Conservation (phyloP, 2,797 vertebrate genomes). For the Scarus forsteni region DNA sequence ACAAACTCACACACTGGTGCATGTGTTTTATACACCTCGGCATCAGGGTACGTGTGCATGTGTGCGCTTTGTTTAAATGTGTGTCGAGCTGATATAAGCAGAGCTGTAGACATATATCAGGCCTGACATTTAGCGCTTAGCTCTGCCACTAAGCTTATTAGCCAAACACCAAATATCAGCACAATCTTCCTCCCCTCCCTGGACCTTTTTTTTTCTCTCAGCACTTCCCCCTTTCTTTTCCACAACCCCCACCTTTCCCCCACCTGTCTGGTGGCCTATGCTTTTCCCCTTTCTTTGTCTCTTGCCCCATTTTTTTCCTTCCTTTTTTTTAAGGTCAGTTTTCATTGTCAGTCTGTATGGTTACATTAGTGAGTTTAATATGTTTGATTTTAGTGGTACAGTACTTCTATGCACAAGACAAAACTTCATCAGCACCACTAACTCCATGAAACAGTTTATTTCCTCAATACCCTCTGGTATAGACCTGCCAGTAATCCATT, state of each 20-base stretch:
- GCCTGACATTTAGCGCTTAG: slow-evolving; percentile 80
- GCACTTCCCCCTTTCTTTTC: slow-evolving; percentile 10
- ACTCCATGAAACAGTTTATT: too few species aligned
- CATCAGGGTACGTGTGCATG: slow-evolving; percentile 29
- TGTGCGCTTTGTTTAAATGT: slow-evolving; percentile 60
- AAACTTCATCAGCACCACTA: too few species aligned
- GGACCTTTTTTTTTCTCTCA: slow-evolving; percentile 26
- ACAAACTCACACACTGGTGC: slow-evolving; percentile 22
- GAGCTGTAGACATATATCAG: slow-evolving; percentile 79
- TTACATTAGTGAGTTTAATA: too few species aligned
- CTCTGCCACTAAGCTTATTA: slow-evolving; percentile 81
- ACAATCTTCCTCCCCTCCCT: slow-evolving; percentile 66
- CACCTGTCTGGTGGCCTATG: slow-evolving; percentile 10
- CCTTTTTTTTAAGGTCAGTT: not conserved
- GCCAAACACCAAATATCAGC: slow-evolving; percentile 82
- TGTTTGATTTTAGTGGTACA: too few species aligned
- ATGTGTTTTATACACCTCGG: slow-evolving; percentile 24
- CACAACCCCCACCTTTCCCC: slow-evolving; percentile 14
- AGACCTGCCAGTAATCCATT: too few species aligned
- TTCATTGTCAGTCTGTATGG: too few species aligned
- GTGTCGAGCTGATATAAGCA: slow-evolving; percentile 76
- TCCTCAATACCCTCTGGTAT: too few species aligned
- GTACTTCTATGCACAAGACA: too few species aligned
- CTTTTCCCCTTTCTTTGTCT: not conserved
- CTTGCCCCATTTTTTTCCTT: not conserved